Evolutionary conservation across 2,797 vertebrate genomes (phyloP), one percentile per base, ranked within the genome.

Genomic region (Lepidocolaptes lacrymiger): DNA sequence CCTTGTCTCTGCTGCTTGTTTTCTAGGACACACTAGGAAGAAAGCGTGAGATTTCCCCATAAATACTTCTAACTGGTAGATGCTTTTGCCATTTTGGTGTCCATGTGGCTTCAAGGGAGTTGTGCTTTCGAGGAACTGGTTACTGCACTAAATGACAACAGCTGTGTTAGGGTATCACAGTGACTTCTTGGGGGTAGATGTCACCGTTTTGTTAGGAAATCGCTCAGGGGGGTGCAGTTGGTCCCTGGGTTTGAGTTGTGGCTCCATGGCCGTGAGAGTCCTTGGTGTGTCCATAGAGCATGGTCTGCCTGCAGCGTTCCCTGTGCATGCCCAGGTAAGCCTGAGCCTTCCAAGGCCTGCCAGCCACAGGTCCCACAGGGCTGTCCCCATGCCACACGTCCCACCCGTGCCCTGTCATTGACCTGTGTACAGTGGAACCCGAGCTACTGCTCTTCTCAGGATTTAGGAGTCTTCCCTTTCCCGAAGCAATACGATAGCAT

Each of bases 361-460:
- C 2, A 3, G 32, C 37, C 27, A 0, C 0, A 1, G 14, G 56
- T 37, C 16, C 66, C n/a, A 2, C 3, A 3, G 30, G 12, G 17
- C 37, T 2, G 1, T 32, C 44, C 41, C 23, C 0, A 0, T 58
- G n/a, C n/a, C n/a, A n/a, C n/a, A n/a, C n/a, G n/a, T 37, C 44
- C 27, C 5, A 0, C 43, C 2, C 10, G 3, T 1, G 2, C 14
- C 52, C 24, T 1, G 0, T 62, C 51, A 24, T 56, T 0, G 1
- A 5, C 18, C 8, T n/a, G 32, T 0, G 7, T 8, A 0, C 39
- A 5, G 41, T 34, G 11, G 52, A 48, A 11, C 44, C 36, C 8
- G 1, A 23, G 64, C 5, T 36, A 4, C 5, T 10, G 3, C 52
- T 76, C 32, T 13, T n/a, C 5, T 14, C 34, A 2, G 28, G 13